A percentile compares a stretch with the other conserved stretches of the same genome.
Evolutionary conservation across 2,113 vertebrate species (phyloP).

Genomic region (Centropristis striata): DNA sequence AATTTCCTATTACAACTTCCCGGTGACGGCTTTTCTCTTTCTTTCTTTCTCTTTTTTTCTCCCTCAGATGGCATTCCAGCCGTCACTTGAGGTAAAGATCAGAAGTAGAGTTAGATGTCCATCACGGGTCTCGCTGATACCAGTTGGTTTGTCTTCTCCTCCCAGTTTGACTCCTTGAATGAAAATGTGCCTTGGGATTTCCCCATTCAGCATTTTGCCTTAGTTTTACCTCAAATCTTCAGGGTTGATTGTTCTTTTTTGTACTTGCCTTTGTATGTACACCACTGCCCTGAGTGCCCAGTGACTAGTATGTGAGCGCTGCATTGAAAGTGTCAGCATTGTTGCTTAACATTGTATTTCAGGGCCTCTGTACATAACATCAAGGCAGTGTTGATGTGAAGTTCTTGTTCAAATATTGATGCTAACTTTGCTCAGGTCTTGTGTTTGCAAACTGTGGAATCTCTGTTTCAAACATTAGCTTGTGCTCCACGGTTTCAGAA

Average conservation of each 20-base stretch:
- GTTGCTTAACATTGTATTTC: conserved; percentile 50
- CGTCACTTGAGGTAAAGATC: conserved; percentile 89
- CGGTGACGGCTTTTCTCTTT: conserved; percentile 87
- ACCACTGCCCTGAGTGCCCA: conserved; percentile 35
- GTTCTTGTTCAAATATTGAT: conserved; percentile 76
- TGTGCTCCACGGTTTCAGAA: conserved; percentile 38
- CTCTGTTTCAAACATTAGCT: conserved; percentile 53
- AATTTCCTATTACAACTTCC: conserved; percentile 98
- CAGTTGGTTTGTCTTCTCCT: conserved; percentile 50
- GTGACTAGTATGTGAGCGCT: conserved; percentile 6
- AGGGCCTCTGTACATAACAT: conserved; percentile 48
- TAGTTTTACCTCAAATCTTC: conserved; percentile 30
- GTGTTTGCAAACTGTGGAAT: conserved; percentile 60
- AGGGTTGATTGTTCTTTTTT: conserved; percentile 22
- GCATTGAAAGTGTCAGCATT: conserved; percentile 40
- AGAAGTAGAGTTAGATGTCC: conserved; percentile 85
- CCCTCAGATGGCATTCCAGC: conserved; percentile 76
- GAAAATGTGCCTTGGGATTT: conserved; percentile 54
- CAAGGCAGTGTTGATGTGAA: conserved; percentile 57
- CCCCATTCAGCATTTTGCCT: conserved; percentile 32
- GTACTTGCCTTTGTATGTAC: conserved; percentile 25
- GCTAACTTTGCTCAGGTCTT: conserved; percentile 51
- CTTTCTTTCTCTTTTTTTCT: conserved; percentile 61
- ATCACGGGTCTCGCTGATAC: conserved; percentile 77
- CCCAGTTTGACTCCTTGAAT: conserved; percentile 45